phyloP scores from a whole-genome alignment of 2,888 invertebrate species.

The Kryphioiulus occultus region DNA sequence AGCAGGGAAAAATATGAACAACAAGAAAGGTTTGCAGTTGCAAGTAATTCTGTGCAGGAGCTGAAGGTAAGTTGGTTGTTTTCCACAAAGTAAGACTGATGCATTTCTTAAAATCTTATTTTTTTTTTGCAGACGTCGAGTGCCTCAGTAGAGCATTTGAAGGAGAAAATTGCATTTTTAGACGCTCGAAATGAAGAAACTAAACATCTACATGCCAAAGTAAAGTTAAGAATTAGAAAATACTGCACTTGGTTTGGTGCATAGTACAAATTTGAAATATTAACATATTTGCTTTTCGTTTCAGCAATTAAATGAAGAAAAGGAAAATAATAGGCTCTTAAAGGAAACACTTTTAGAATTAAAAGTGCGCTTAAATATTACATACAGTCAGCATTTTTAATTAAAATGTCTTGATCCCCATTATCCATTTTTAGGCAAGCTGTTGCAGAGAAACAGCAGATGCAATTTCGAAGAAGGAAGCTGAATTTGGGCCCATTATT shows the following conservation, averaged over 20 bases:
- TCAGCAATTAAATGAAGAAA: not conserved
- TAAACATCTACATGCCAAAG: not conserved
- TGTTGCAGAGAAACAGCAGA: not conserved
- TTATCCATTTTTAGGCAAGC: constrained; percentile 1
- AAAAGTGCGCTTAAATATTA: not conserved
- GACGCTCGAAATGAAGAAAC: not conserved
- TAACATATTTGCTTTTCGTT: not conserved
- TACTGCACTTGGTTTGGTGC: not conserved
- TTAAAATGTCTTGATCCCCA: not conserved
- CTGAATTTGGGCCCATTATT: not conserved
- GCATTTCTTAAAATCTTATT: not conserved
- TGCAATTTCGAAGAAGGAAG: not conserved
- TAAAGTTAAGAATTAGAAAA: not conserved
- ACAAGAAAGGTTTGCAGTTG: not conserved
- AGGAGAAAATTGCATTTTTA: not conserved
- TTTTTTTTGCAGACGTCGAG: not conserved
- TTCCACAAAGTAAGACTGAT: not conserved
- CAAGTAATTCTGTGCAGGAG: not conserved
- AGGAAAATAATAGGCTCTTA: not conserved
- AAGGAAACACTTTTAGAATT: not conserved
- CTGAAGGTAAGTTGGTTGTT: not conserved
- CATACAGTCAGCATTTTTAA: not conserved
- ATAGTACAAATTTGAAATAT: not conserved
- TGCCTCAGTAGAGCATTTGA: not conserved
- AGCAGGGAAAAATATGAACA: not conserved